These are phyloP conservation scores for Pteruthius melanotis DNA, from an alignment of 2,113 vertebrate species.

Conservation along the genomic window DNA sequence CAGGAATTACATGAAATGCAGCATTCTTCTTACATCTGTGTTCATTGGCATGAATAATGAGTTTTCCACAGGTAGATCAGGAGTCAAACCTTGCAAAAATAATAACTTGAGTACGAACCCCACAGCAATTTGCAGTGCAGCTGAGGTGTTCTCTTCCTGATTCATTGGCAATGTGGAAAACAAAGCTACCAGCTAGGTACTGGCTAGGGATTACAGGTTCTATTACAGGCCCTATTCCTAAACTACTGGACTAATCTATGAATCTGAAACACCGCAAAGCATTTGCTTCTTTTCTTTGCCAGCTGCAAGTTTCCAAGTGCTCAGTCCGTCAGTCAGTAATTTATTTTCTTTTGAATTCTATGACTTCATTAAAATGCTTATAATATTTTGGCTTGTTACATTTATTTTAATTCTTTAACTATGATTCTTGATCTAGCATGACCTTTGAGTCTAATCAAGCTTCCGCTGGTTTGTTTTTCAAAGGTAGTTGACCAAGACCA, in stretches of 20 bases:
- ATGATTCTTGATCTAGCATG: background rate
- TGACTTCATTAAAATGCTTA: background rate
- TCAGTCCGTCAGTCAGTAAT: background rate
- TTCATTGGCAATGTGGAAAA: background rate
- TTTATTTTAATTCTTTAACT: background rate
- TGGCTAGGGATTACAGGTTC: background rate
- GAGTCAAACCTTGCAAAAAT: background rate
- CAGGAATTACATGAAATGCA: background rate
- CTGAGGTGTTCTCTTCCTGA: background rate
- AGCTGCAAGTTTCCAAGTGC: background rate
- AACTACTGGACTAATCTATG: background rate
- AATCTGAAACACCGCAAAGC: background rate
- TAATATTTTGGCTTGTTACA: background rate
- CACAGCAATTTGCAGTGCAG: background rate
- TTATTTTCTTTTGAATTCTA: background rate
- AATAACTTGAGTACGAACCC: background rate
- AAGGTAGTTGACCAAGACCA: background rate
- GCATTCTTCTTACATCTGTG: background rate
- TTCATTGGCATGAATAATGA: background rate
- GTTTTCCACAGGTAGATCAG: background rate
- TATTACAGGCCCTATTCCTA: background rate
- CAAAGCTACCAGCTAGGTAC: background rate
- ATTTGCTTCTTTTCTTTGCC: background rate
- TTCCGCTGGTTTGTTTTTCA: background rate
- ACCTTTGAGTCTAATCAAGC: background rate